Evolutionary conservation across 2,888 invertebrate species (phyloP), one percentile per base, ranked within the genome.

Genomic region (Neocrepidodera transversa): DNA sequence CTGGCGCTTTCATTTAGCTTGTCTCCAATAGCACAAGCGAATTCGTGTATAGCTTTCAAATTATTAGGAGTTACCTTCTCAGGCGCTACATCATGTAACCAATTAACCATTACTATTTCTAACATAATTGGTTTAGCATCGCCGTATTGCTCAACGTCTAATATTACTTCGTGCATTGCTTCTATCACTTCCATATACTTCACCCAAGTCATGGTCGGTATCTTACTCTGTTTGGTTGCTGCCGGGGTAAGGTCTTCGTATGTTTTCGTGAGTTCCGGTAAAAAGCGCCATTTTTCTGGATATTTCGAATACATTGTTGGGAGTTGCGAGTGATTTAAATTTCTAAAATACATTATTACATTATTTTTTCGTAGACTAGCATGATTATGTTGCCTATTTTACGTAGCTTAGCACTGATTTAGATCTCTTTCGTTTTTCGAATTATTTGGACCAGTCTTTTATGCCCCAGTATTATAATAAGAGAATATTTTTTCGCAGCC

Each of bases 21-120:
- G 7, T 45, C 45, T 1, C 26, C 23, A 14, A 45, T 45, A 1
- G 45, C 45, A 26, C 45, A 45, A n/a, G 45, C 45, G 14, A 26
- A 45, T 6, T 45, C 26, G 7, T 45, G 45, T 26, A 45, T 45
- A 1, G 23, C 26, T 2, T 14, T 26, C 14, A 26, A 10, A 8
- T 8, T 13, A 1, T 45, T 28, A 8, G 3, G 2, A 6, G 13
- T 26, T 1, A 26, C 13, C 14, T 26, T 13, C 1, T 45, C 26
- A 1, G 45, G 45, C 4, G 14, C 7, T 14, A 45, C 11, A 8
- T 45, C 18, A 8, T 26, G 4, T 10, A 45, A 18, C 45, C 45
- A 45, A 23, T 14, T 13, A 2, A 26, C 6, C 45, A 45, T 45
- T 1, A 45, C 45, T 1, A 6, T 45, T 28, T 45, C 45, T 14